Base-by-base conservation (phyloP, 2,888 invertebrate genomes). In the Pollenia griseotomentosa region DNA sequence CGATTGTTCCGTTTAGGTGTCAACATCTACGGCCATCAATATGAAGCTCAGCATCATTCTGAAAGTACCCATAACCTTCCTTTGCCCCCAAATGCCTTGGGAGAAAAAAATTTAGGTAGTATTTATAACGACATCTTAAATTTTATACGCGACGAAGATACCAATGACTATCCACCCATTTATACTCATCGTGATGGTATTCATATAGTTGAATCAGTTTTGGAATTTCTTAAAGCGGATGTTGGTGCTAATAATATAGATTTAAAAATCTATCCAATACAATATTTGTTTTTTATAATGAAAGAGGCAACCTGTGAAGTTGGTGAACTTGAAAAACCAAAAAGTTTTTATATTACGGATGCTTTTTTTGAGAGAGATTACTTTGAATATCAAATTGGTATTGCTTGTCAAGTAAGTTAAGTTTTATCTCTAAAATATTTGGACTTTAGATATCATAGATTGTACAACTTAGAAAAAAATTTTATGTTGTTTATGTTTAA, bases 11-110 rank as follows among this genome's bases (percentile, higher is more conserved):
- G 3, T 48, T 44, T 55, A 91, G 91, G 90, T 74, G 90, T 89
- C n/a, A 92, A 92, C 89, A 78, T 90, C 86, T 85, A 92, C 71
- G 95, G 95, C 0, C 95, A 94, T 88, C 91, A 91, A 2, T 91
- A 92, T 85, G 93, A 93, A 19, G 94, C 95, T 0, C 90, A 91
- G 66, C 89, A 93, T n/a, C 93, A 93, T 83, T 92, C 94, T 0
- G 90, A 92, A 1, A 89, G 90, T 2, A 94, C 94, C 0, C 95
- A 95, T 89, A 91, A 93, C 79, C 90, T 95, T 61, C 93, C 92
- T 1, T 86, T 93, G 40, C 94, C 94, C 6, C 91, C 93, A 1
- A 90, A 94, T 19, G 93, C 93, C 1, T 89, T 93, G 74, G 93
- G 93, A 0, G 92, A 91, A 40, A 74, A 80, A 0, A 81, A 92